Evolutionary conservation across 2,113 vertebrate genomes (phyloP), one percentile per base, ranked within the genome.

Genomic region (Poeciliopsis retropinna): DNA sequence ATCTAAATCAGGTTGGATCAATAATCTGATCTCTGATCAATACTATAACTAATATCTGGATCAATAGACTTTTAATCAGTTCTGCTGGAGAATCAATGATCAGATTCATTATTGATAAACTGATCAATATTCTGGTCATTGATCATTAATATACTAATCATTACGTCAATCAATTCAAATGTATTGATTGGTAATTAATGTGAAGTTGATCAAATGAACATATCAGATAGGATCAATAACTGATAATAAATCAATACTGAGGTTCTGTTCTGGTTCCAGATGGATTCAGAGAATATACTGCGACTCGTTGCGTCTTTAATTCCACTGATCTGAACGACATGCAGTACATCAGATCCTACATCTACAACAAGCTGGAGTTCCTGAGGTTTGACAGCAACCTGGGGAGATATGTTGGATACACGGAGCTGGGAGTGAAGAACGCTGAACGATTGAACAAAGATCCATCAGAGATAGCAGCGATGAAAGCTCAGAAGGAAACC

Each of bases 391-490:
- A 22, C 85, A 90, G 87, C 34, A 15, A 3, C 8, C 6, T 73
- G 54, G 12, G 64, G 0, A 0, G 15, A 14, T 85, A 0, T 73
- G 80, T 87, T 12, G 89, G 89, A 66, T 87, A 0, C 82, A 86
- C 77, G 1, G 70, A 30, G 22, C 1, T 0, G 0, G 19, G 89
- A 1, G 11, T 81, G 22, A 47, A n/a, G 0, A 0, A 70, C 0
- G 64, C 87, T 0, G 41, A 22, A 0, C 0, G 0, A 1, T 70
- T 0, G 2, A 89, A 86, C 78, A 80, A 19, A 0, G 2, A 64
- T 4, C 0, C 39, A 37, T 10, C 60, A 41, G 0, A 0, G 0
- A 0, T 85, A 28, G 7, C 0, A 1, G 0, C 0, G 0, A 0
- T 0, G 69, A 87, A 0, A 11, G 1, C 0, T 44, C 0, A 0